Conservation (phyloP, 1,140 invertebrate species). For the Radopholus similis region DNA sequence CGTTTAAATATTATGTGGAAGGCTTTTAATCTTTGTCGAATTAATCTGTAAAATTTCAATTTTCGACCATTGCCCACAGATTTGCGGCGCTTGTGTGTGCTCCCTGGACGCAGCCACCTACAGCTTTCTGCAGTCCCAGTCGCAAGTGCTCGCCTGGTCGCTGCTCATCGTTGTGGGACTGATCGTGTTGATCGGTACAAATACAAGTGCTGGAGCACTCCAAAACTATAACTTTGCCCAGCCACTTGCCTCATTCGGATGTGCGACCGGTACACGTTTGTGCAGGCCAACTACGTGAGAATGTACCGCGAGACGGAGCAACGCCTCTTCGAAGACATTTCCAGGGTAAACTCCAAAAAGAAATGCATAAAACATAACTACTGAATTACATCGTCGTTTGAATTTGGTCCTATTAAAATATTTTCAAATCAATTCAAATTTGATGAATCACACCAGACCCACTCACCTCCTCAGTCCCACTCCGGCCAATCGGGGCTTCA, state of each 20-base stretch:
- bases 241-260: slow-evolving; percentile 48
- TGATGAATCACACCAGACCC: too few species aligned
- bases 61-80: slow-evolving; percentile 14
- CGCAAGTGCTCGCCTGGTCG: slow-evolving; percentile 37
- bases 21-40: too few species aligned
- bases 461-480: too few species aligned
- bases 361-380: too few species aligned
- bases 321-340: slow-evolving; percentile 46
- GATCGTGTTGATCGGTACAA: slow-evolving; percentile 30
- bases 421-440: too few species aligned
- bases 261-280: slow-evolving; percentile 51
- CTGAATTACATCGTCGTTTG: too few species aligned
- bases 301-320: slow-evolving; percentile 45
- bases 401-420: too few species aligned
- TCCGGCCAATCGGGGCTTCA: too few species aligned
- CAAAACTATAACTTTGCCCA: slow-evolving; percentile 23
- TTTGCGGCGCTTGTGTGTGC: slow-evolving; percentile 34
- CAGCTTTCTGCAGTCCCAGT: slow-evolving; percentile 35
- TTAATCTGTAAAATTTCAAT: neutral
- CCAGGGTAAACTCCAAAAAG: slow-evolving; percentile 24
- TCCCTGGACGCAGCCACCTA: slow-evolving; percentile 11
- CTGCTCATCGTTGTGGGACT: slow-evolving; percentile 30
- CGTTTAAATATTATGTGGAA: too few species aligned
- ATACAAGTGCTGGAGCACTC: too few species aligned
- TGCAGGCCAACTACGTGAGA: slow-evolving; percentile 47